These are phyloP conservation scores for Chaetura pelagica DNA, from an alignment of 2,113 vertebrate species.

Conservation along the genomic window DNA sequence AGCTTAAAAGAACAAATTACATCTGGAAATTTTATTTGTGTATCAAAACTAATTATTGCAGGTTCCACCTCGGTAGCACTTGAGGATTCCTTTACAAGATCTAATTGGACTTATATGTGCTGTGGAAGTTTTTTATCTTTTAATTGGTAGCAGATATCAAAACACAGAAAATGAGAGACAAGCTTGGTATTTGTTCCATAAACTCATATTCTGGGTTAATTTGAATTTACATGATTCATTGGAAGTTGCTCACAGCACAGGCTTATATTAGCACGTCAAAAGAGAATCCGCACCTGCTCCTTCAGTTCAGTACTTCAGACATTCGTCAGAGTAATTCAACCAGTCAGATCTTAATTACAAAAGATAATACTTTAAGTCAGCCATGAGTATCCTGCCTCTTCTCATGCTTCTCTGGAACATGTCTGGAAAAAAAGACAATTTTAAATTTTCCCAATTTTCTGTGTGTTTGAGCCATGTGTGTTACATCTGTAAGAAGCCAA, in stretches of 20 bases:
- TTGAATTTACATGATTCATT: slow-evolving; percentile 22
- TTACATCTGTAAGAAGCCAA: background rate
- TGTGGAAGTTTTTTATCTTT: slow-evolving; percentile 67
- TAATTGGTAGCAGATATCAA: slow-evolving; percentile 73
- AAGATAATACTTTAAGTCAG: background rate
- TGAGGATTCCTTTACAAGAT: slow-evolving; percentile 77
- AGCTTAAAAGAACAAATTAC: slow-evolving; percentile 68
- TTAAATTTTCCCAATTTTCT: background rate
- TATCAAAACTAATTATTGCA: slow-evolving; percentile 78
- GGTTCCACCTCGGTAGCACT: slow-evolving; percentile 70
- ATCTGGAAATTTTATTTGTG: slow-evolving; percentile 76
- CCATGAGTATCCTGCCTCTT: background rate
- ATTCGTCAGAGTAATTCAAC: background rate
- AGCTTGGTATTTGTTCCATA: slow-evolving; percentile 45
- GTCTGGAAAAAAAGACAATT: background rate
- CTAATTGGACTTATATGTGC: slow-evolving; percentile 71
- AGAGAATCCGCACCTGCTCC: background rate
- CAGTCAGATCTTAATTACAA: slow-evolving; percentile 24
- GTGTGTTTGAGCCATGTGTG: background rate
- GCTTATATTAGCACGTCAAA: background rate
- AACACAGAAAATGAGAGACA: slow-evolving; percentile 54
- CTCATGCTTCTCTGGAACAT: background rate
- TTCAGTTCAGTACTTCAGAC: slow-evolving; percentile 23
- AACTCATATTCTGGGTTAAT: slow-evolving; percentile 24
- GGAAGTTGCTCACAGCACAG: background rate